Evolutionary conservation across 1,140 invertebrate genomes (phyloP).

Genomic region (Atta texana): DNA sequence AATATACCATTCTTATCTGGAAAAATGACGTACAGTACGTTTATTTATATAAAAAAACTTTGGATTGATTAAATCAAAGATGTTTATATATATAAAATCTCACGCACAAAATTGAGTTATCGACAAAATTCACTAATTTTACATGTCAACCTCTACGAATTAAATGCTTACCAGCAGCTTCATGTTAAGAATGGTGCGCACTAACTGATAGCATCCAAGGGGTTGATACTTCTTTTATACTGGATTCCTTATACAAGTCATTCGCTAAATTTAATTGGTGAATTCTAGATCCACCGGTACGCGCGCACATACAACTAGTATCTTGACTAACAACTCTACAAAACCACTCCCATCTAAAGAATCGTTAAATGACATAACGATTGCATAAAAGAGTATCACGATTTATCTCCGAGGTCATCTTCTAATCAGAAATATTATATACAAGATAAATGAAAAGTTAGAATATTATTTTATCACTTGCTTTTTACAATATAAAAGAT

Average conservation of each 20-base stretch:
- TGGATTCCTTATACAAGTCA: slow-evolving; percentile 62
- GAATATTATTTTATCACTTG: neutral
- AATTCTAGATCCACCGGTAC: slow-evolving; percentile 68
- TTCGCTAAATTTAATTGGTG: slow-evolving; percentile 62
- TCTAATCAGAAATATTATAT: neutral
- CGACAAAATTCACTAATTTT: neutral
- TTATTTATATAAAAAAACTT: neutral
- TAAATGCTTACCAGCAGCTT: slow-evolving; percentile 78
- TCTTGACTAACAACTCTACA: slow-evolving; percentile 64
- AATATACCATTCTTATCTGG: neutral
- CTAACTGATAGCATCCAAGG: slow-evolving; percentile 68
- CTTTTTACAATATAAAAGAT: neutral
- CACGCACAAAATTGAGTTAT: neutral
- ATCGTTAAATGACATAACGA: slow-evolving; percentile 67
- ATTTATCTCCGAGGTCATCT: neutral
- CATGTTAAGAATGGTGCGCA: slow-evolving; percentile 70
- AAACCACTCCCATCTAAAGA: slow-evolving; percentile 72
- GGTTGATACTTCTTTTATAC: slow-evolving; percentile 80
- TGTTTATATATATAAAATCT: neutral
- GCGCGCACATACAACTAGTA: slow-evolving; percentile 59
- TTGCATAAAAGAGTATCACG: slow-evolving; percentile 4
- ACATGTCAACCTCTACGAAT: neutral
- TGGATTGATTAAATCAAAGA: neutral
- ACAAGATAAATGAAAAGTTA: neutral
- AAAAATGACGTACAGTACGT: neutral